Evolutionary conservation across 2,888 invertebrate species (phyloP), one percentile per base, ranked within the genome.

Genomic region (Callyntrura guangdongensis): DNA sequence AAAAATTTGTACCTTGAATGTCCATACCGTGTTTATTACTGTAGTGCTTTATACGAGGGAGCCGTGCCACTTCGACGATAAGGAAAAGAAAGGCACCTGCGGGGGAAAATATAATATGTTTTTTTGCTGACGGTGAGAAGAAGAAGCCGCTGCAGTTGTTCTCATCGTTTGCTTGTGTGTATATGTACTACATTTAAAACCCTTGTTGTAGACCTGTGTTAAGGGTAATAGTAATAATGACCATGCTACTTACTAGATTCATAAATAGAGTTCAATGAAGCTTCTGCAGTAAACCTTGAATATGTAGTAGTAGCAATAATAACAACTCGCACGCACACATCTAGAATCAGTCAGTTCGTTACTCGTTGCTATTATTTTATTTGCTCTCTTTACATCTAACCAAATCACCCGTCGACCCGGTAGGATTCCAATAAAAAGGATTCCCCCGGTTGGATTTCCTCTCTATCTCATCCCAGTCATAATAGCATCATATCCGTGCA

Each of bases 371-470:
- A 36, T 11, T 53, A 53, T 69, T 72, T 72, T 47, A 72, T 72
- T 69, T 69, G 36, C 36, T 17, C 53, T 25, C n/a, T 14, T 36
- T 36, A 11, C 47, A 72, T 17, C 17, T 45, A 11, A 72, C 47
- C 47, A 72, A 72, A 72, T 72, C 72, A 72, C 72, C 72, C 72
- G 72, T 72, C 45, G 47, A 45, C 72, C 72, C 47, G 72, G 47
- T 36, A 69, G 69, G 69, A 69, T 36, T 69, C 69, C 20, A 6
- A 17, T 72, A 47, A 72, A 72, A 72, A 20, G n/a, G n/a, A n/a
- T n/a, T 47, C 20, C 17, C 47, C 45, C 45, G 72, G 47, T 47
- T 72, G 72, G 20, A 72, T 72, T 17, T 20, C 61, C 17, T 20
- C 17, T 20, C 8, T 61, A 8, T 17, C n/a, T 36, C 36, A 36